Base-by-base conservation (phyloP, 2,113 vertebrate genomes). In the Lamprotornis superbus region DNA sequence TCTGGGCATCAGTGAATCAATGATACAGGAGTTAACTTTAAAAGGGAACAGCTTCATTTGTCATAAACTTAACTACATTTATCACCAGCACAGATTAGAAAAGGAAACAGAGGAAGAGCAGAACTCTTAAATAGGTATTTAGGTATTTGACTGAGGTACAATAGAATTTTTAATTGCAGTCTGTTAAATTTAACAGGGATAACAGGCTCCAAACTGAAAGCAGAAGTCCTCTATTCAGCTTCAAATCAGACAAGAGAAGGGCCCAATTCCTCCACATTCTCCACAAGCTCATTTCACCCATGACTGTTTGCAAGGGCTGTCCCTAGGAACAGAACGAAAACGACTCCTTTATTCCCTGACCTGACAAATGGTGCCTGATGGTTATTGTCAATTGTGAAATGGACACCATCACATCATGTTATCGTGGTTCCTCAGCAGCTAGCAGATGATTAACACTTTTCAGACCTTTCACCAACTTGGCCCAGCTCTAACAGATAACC, bases 31-130 rank as follows among this genome's bases (percentile, higher is more conserved):
- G 23, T 57, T 60, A 82, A 90, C 64, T 90, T 90, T 55, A 76
- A 92, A 93, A 89, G n/a, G 21, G 57, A 94, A 89, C 79, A 83
- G 64, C 71, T 95, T 92, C 14, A 90, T 91, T 92, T 92, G 71
- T 94, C 86, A 92, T 75, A 83, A 90, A 93, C 25, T 60, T 81
- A 83, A 92, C 46, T 78, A 64, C 83, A 59, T 84, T 95, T 93
- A 83, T 90, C 80, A 90, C 50, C 28, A 35, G 53, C 24, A 75
- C 21, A 61, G 49, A 78, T 68, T 60, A 90, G 71, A 94, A 70
- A 82, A 89, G 37, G 56, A 94, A 94, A 90, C 37, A 39, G 50
- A 87, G 61, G 68, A 89, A 81, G 24, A 86, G 12, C 25, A 82
- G 52, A 49, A 56, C 35, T 60, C 69, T 23, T 3, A 21, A 88